phyloP scores from a whole-genome alignment of 2,797 vertebrate genomes.

The Morelia viridis region DNA sequence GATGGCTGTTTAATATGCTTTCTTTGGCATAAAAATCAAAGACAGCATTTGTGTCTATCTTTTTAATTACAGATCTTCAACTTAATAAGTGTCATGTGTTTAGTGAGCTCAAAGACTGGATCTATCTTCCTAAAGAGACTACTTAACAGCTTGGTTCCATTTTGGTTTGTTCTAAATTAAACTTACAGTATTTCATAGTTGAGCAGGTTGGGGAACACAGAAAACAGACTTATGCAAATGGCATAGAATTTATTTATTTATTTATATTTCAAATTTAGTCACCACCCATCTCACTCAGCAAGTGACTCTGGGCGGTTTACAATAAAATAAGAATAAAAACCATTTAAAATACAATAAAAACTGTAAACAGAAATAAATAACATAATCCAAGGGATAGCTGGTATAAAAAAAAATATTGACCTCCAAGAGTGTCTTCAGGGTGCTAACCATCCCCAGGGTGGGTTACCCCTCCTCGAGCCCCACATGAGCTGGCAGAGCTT shows the following conservation, averaged over 20 bases:
- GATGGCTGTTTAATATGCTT: background rate
- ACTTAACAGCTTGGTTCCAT: background rate
- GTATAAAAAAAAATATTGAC: too few relatives aligned
- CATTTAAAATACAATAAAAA: too few relatives aligned
- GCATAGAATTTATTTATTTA: background rate
- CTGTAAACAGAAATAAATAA: too few relatives aligned
- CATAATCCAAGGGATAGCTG: too few relatives aligned
- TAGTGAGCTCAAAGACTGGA: background rate
- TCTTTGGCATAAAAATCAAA: slow-evolving; percentile 4
- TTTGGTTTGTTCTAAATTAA: background rate
- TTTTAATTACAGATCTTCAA: background rate
- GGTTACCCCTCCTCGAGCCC: too few relatives aligned
- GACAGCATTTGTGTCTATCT: background rate
- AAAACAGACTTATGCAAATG: background rate
- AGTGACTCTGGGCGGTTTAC: too few relatives aligned
- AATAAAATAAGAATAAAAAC: too few relatives aligned
- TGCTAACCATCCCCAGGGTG: too few relatives aligned
- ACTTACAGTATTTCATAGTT: background rate
- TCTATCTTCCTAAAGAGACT: background rate
- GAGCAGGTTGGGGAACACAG: background rate
- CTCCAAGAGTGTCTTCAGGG: too few relatives aligned
- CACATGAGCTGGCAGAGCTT: background rate
- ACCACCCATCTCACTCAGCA: too few relatives aligned
- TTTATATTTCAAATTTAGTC: too few relatives aligned
- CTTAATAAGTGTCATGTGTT: background rate